phyloP scores from a whole-genome alignment of 2,797 vertebrate species.

The Syndactyla subalaris region DNA sequence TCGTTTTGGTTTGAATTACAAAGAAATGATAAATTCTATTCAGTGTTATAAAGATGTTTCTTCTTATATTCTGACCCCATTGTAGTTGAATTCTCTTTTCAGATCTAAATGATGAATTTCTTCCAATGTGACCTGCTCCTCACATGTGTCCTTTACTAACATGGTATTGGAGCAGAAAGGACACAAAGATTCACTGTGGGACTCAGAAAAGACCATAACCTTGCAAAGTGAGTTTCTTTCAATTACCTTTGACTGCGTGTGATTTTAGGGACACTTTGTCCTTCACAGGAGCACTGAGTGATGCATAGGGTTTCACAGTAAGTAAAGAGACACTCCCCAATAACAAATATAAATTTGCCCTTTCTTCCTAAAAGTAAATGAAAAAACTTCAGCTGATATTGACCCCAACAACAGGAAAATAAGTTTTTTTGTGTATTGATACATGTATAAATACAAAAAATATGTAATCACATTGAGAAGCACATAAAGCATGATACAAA shows the following conservation, averaged over 20 bases:
- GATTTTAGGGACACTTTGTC: not conserved
- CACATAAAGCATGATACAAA: not conserved
- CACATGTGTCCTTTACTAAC: not conserved
- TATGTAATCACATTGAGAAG: fast-evolving
- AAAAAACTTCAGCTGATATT: not conserved
- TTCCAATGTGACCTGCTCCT: not conserved
- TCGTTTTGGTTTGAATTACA: constrained; percentile 2
- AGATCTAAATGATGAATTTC: not conserved
- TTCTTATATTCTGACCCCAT: not conserved
- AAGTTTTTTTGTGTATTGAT: not conserved
- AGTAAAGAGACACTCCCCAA: not conserved
- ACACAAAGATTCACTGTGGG: not conserved
- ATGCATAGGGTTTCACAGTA: not conserved
- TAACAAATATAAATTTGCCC: not conserved
- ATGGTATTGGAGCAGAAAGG: not conserved
- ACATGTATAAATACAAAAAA: not conserved
- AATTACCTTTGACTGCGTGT: not conserved
- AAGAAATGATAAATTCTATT: not conserved
- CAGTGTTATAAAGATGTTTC: not conserved
- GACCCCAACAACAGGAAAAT: not conserved
- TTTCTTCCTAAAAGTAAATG: not conserved
- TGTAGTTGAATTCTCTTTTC: constrained; percentile 1
- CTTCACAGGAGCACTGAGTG: not conserved
- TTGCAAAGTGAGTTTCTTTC: not conserved
- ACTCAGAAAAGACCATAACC: not conserved